Conservation (phyloP, 2,888 invertebrate species). For the Stenolophus ochropezus region DNA sequence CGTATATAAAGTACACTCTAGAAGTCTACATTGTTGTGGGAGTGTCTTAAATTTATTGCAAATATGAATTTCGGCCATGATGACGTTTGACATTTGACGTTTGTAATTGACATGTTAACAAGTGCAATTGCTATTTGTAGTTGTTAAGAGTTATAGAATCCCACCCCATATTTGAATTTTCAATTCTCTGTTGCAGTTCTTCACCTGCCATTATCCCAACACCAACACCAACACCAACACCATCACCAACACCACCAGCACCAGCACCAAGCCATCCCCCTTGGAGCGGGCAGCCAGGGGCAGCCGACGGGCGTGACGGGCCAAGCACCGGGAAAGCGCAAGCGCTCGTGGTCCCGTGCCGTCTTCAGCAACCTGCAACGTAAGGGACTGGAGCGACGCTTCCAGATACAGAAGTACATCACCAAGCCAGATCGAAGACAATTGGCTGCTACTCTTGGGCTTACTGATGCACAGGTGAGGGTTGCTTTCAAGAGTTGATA, state of each 20-base stretch:
- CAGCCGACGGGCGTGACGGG: background rate
- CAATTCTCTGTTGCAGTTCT: slow-evolving; percentile 40
- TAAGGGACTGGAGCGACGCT: slow-evolving; percentile 94
- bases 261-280: slow-evolving; percentile 60
- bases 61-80: no score
- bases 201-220: slow-evolving; percentile 55
- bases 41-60: no score
- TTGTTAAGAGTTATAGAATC: no score
- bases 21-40: no score
- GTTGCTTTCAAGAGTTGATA: background rate
- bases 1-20: no score
- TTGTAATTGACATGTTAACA: no score
- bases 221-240: slow-evolving; percentile 61
- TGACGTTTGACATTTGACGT: no score
- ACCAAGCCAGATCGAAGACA: slow-evolving; percentile 95
- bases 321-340: slow-evolving; percentile 77
- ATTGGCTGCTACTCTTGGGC: slow-evolving; percentile 91
- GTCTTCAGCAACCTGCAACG: slow-evolving; percentile 95
- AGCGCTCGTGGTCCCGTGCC: slow-evolving; percentile 95
- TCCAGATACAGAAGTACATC: slow-evolving; percentile 96
- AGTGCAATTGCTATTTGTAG: no score
- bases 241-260: slow-evolving; percentile 71
- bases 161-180: no score
- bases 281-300: slow-evolving; percentile 15
- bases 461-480: slow-evolving; percentile 95